Evolutionary conservation across 2,888 invertebrate species (phyloP).

Genomic region (Agrotis clavis): DNA sequence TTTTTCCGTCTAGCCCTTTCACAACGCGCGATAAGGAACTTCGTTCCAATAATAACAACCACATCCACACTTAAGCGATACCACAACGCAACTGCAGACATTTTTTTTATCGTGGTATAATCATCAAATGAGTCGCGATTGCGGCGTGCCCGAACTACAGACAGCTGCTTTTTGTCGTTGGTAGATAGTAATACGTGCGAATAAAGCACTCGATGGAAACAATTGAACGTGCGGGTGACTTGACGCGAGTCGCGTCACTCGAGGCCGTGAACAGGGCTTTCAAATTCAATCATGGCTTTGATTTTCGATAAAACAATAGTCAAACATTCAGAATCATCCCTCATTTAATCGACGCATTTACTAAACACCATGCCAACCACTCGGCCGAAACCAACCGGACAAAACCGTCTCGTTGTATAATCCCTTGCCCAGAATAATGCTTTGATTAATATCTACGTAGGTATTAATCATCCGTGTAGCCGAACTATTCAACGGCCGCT

Average conservation of each 20-base stretch:
- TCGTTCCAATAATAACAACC: too few relatives aligned
- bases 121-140: too few relatives aligned
- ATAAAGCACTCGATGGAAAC: background rate
- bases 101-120: too few relatives aligned
- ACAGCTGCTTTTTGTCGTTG: too few relatives aligned
- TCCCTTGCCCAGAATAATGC: slow-evolving; percentile 75
- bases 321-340: slow-evolving; percentile 3
- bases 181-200: too few relatives aligned
- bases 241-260: background rate
- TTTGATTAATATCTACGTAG: slow-evolving; percentile 85
- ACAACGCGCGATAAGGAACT: too few relatives aligned
- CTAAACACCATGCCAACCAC: slow-evolving; percentile 36
- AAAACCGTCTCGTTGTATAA: slow-evolving; percentile 52
- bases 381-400: slow-evolving; percentile 44
- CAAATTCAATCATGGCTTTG: slow-evolving; percentile 17
- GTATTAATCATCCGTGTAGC: slow-evolving; percentile 84
- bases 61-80: too few relatives aligned
- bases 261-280: background rate
- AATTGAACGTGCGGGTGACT: background rate
- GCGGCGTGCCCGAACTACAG: too few relatives aligned
- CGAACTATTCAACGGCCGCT: slow-evolving; percentile 84
- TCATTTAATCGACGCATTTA: slow-evolving; percentile 29
- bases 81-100: too few relatives aligned
- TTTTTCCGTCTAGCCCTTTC: too few relatives aligned
- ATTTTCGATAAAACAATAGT: background rate